phyloP scores from a whole-genome alignment of 37 sponge, comb jelly and placozoan genomes.

The Eunapius fragilis region DNA sequence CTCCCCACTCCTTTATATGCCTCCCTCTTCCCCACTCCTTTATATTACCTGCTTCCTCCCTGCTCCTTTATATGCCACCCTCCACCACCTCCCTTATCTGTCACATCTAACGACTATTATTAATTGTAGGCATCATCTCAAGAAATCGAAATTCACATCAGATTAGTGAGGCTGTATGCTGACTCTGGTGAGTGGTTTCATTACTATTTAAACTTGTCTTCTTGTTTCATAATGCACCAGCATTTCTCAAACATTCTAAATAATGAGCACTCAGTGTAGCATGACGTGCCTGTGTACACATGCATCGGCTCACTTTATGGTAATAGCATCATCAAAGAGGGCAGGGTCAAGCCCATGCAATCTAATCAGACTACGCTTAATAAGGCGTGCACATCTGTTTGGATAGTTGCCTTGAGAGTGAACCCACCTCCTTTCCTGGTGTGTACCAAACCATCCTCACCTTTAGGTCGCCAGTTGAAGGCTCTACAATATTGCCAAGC shows the following conservation, averaged over 20 bases:
- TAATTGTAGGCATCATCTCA: not conserved
- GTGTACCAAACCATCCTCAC: not conserved
- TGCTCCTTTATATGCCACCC: not conserved
- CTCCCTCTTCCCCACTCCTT: no score
- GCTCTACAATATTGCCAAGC: constrained; percentile 48
- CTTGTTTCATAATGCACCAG: no score
- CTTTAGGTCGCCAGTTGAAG: constrained; percentile 19
- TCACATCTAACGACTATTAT: not conserved
- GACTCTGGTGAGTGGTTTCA: constrained; percentile 11
- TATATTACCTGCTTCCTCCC: not conserved
- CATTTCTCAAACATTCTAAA: no score
- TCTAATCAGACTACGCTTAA: no score
- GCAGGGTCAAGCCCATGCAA: no score
- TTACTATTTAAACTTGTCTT: not conserved
- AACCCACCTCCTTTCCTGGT: not conserved
- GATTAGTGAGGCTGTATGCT: constrained; percentile 22
- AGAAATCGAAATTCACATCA: constrained; percentile 29
- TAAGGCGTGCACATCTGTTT: no score
- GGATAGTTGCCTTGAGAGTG: no score
- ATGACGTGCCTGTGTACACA: no score
- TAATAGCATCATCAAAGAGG: no score
- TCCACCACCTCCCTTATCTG: not conserved
- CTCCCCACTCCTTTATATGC: no score
- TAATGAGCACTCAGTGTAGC: no score
- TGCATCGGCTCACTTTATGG: no score